Percentiles rank a stretch among this genome's conserved stretches.
These are phyloP conservation scores for Adoxophyes honmai DNA, from an alignment of 1,140 invertebrate genomes.

Conservation along the genomic window DNA sequence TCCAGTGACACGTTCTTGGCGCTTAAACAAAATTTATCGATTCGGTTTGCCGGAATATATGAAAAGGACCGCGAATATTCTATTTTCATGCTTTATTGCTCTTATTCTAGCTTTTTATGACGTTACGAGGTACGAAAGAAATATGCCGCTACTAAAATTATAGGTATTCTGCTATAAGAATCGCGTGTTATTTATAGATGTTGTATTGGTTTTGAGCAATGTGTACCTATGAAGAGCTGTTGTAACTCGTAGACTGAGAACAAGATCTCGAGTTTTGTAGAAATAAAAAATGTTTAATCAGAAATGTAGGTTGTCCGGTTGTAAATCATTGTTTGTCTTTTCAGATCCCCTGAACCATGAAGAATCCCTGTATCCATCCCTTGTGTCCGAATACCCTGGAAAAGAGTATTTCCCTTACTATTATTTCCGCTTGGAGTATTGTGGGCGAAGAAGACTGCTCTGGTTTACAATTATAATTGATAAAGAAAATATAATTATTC, in stretches of 20 bases:
- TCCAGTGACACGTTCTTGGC: conserved; percentile 22
- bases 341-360: not conserved
- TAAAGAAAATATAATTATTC: too few species aligned
- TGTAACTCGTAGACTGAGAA: too few species aligned
- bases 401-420: too few species aligned
- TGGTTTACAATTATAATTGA: too few species aligned
- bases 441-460: too few species aligned
- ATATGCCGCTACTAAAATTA: conserved; percentile 1
- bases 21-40: conserved; percentile 20
- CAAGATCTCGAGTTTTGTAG: too few species aligned
- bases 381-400: not conserved
- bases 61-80: not conserved
- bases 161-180: conserved; percentile 10
- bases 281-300: too few species aligned
- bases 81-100: not conserved
- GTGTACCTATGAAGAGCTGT: too few species aligned
- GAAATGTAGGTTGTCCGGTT: too few species aligned
- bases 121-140: conserved; percentile 7
- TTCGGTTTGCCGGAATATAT: conserved; percentile 5
- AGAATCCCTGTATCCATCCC: not conserved
- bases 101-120: conserved; percentile 7
- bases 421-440: too few species aligned
- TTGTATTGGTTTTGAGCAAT: conserved; percentile 2
- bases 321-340: not conserved
- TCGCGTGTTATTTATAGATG: not conserved